Evolutionary conservation across 2,113 vertebrate genomes (phyloP), one percentile per base, ranked within the genome.

Genomic region (Strix uralensis): DNA sequence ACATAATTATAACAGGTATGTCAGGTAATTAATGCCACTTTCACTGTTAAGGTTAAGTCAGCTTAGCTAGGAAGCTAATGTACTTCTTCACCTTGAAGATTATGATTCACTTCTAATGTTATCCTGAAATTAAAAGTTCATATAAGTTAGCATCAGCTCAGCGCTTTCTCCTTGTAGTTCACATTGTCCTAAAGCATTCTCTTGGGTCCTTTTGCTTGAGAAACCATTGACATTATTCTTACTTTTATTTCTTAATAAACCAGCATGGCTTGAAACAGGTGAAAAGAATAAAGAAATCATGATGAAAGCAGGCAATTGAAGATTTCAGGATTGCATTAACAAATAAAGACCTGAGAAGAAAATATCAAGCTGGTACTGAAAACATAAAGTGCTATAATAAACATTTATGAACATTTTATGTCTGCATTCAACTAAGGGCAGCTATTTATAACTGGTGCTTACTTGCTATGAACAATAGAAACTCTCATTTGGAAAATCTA

Each of bases 71-170:
- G 46, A 90, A 95, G 92, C 49, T 93, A 91, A 97, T 96, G 83
- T 82, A 90, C 73, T 93, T 86, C 94, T 95, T 98, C 96, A 96
- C 97, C 96, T 97, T 96, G 91, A 96, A 98, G 96, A 97, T 93
- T 95, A 94, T 90, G 81, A 96, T 97, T 98, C 66, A 59, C 72
- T 98, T 97, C 93, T 92, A 91, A 92, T 58, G 89, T 95, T 97
- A 97, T 96, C 96, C 90, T 97, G 90, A 97, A 97, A 98, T 98
- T 97, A 98, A 96, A 97, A 98, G 94, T 95, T 97, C 88, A 94
- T 94, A 88, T 93, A 98, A 97, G 90, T 96, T 96, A 93, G 29
- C 81, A 95, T 95, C 81, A 85, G 63, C 75, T 95, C 80, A 82
- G 40, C 74, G 97, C 88, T 82, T 97, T 92, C 91, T 94, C 88